These are phyloP conservation scores for Emydocephalus ijimae DNA, from an alignment of 2,113 vertebrate genomes.

Conservation along the genomic window DNA sequence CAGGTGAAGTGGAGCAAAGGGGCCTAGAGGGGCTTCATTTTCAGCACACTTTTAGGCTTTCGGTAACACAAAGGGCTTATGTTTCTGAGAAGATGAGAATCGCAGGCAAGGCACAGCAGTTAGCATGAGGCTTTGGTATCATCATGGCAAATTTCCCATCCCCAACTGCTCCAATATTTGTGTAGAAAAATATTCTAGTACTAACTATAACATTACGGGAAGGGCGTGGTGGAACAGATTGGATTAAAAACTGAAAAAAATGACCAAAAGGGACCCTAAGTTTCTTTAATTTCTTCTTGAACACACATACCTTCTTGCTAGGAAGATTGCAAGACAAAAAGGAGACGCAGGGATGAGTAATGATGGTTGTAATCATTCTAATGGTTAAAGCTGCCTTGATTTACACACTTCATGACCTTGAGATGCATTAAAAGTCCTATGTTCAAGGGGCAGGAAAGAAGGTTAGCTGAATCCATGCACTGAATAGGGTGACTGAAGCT, in stretches of 20 bases:
- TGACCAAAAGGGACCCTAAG: not conserved
- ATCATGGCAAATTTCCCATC: not conserved
- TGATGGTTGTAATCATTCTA: not conserved
- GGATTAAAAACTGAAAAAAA: not conserved
- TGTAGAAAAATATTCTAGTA: not conserved
- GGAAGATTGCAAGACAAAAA: not conserved
- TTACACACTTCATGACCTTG: not conserved
- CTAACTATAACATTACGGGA: not conserved
- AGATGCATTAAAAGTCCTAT: not conserved
- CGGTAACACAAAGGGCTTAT: not conserved
- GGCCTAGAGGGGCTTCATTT: constrained; percentile 22
- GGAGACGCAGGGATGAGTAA: not conserved
- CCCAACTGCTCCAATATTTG: not conserved
- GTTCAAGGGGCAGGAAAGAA: not conserved
- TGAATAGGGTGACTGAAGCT: not conserved
- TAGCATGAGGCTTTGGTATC: not conserved
- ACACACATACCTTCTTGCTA: not conserved
- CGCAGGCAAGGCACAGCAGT: not conserved
- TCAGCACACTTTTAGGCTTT: not conserved
- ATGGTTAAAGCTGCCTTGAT: not conserved
- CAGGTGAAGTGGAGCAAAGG: not conserved
- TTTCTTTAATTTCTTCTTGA: not conserved
- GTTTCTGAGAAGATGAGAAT: not conserved
- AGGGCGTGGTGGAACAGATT: not conserved
- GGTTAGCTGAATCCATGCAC: not conserved